phyloP scores from a whole-genome alignment of 2,888 invertebrate genomes.

The Acleris emargana region DNA sequence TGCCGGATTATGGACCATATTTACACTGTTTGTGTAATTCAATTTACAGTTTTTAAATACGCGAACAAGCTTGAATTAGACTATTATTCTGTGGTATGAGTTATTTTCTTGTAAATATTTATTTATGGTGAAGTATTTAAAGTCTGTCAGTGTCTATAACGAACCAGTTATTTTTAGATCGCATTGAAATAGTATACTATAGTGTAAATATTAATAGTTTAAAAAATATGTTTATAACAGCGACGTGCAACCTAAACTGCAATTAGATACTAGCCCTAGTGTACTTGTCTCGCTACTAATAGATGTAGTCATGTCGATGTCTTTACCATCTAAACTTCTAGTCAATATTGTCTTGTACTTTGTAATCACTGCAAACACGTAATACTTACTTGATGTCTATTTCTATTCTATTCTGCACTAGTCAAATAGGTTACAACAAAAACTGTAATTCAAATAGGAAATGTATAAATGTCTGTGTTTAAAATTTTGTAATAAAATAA shows the following conservation, averaged over 20 bases:
- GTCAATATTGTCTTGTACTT: slow-evolving; percentile 40
- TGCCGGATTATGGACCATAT: too few species aligned
- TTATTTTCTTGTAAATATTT: too few species aligned
- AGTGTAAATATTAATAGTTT: slow-evolving; percentile 33
- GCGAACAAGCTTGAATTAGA: too few species aligned
- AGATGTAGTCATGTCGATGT: slow-evolving; percentile 15
- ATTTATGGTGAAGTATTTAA: too few species aligned
- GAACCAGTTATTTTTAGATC: slow-evolving; percentile 9
- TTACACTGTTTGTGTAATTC: too few species aligned
- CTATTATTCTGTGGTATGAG: too few species aligned
- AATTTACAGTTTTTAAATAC: too few species aligned
- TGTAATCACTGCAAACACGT: slow-evolving; percentile 1
- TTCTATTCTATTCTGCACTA: slow-evolving; percentile 39
- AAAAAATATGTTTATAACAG: slow-evolving; percentile 36
- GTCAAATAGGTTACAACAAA: slow-evolving; percentile 2
- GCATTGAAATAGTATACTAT: not conserved
- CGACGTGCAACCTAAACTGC: slow-evolving; percentile 52
- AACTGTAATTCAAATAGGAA: slow-evolving; percentile 21
- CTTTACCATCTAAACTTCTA: slow-evolving; percentile 45
- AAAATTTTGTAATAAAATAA: slow-evolving; percentile 40
- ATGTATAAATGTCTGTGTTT: slow-evolving; percentile 38
- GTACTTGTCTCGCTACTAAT: slow-evolving; percentile 35
- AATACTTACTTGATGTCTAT: slow-evolving; percentile 43
- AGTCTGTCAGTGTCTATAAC: slow-evolving; percentile 5
- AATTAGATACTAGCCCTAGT: slow-evolving; percentile 43